Evolutionary conservation across 1,140 invertebrate genomes (phyloP).

Genomic region (Drosophila nigromelanica): DNA sequence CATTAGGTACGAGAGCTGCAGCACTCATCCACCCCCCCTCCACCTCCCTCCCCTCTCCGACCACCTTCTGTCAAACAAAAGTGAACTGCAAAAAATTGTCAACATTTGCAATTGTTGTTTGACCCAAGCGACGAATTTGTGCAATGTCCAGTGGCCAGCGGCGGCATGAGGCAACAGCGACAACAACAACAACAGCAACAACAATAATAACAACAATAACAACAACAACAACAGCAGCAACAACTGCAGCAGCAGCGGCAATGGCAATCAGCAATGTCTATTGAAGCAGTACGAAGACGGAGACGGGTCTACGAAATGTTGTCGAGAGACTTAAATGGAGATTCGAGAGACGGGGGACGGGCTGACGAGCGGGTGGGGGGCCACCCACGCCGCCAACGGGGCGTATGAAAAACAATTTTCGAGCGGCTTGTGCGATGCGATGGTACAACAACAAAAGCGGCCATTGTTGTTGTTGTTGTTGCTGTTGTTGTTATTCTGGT

Average conservation of each 20-base stretch:
- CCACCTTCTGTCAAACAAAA: background rate
- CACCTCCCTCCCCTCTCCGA: too few species aligned
- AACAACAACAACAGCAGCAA: background rate
- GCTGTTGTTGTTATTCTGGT: background rate
- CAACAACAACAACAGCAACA: background rate
- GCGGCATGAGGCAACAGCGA: slow-evolving; percentile 36
- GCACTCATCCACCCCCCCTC: too few species aligned
- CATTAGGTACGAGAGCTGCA: too few species aligned
- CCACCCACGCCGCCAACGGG: slow-evolving; percentile 55
- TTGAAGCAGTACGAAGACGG: slow-evolving; percentile 16
- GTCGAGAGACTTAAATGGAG: background rate
- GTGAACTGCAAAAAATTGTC: slow-evolving; percentile 28
- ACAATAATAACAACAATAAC: too few species aligned
- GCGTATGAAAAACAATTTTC: slow-evolving; percentile 47
- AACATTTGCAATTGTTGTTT: slow-evolving; percentile 42
- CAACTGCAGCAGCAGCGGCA: background rate
- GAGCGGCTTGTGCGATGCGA: slow-evolving; percentile 29
- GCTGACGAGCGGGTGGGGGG: slow-evolving; percentile 3
- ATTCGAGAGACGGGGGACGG: background rate
- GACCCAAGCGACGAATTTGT: slow-evolving; percentile 30
- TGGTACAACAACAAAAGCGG: slow-evolving; percentile 44
- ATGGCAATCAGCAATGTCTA: slow-evolving; percentile 14
- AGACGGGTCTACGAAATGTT: background rate
- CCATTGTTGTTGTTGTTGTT: slow-evolving; percentile 52
- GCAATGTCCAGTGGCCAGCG: slow-evolving; percentile 47